phyloP scores from a whole-genome alignment of 2,888 invertebrate species.

The Amphipoea oculea region DNA sequence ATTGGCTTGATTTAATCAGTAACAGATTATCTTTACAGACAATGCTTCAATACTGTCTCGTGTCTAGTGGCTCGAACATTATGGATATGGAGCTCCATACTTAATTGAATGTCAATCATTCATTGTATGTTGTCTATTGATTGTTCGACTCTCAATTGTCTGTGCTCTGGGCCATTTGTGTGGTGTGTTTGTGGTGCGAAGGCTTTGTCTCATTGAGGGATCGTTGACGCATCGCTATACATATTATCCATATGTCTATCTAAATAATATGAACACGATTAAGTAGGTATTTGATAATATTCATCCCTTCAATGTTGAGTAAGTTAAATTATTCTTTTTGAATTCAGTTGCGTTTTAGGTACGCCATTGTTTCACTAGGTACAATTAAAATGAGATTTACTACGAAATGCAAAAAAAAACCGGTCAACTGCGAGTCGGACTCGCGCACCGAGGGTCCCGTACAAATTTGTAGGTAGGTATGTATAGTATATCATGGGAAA shows the following conservation, averaged over 20 bases:
- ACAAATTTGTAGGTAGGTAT: too few species aligned
- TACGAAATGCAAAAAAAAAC: background rate
- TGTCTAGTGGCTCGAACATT: conserved; percentile 4
- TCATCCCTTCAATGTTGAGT: background rate
- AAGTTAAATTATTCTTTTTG: background rate
- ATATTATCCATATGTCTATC: background rate
- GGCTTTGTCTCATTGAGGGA: conserved; percentile 5
- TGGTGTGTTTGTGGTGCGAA: background rate
- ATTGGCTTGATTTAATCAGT: background rate
- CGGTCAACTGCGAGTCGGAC: too few species aligned
- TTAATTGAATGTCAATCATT: conserved; percentile 37
- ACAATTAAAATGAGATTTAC: background rate
- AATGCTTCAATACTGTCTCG: background rate
- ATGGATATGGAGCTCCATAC: background rate
- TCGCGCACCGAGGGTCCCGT: too few species aligned
- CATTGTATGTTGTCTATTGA: conserved; percentile 13
- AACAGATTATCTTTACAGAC: conserved; percentile 22
- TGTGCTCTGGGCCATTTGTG: conserved; percentile 33
- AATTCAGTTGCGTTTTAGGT: background rate
- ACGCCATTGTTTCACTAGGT: background rate
- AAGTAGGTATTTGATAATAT: background rate
- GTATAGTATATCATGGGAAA: too few species aligned
- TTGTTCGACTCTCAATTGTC: conserved; percentile 9
- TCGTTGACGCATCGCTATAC: background rate
- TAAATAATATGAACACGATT: background rate